Conservation (phyloP, 2,888 invertebrate species). For the Latrodectus hesperus region DNA sequence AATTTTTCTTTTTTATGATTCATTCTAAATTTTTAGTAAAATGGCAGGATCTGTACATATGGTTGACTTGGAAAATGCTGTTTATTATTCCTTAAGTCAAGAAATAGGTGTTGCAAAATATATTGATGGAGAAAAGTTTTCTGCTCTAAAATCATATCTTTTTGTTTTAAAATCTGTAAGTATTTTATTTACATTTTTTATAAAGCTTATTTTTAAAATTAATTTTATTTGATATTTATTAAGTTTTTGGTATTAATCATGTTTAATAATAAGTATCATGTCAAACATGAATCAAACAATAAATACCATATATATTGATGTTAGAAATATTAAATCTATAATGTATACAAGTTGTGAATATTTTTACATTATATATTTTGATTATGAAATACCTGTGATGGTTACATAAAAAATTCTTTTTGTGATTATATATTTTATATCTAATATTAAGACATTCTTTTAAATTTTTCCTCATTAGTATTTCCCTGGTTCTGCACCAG, state of each 20-base stretch:
- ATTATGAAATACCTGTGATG: background rate
- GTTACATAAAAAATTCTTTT: background rate
- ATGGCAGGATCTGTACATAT: conserved; percentile 80
- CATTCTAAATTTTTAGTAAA: conserved; percentile 7
- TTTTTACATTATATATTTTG: background rate
- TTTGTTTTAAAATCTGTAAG: conserved; percentile 79
- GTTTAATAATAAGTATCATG: background rate
- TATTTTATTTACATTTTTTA: background rate
- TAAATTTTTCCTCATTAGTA: conserved; percentile 76
- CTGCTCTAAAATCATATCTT: conserved; percentile 85
- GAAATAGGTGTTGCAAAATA: conserved; percentile 85
- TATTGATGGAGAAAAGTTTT: conserved; percentile 83
- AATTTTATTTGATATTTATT: background rate
- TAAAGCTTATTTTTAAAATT: background rate
- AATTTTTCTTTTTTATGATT: background rate
- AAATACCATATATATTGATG: too few species aligned
- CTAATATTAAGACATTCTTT: background rate
- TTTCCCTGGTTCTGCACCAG: conserved; percentile 85
- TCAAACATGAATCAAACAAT: too few species aligned
- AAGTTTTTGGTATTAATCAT: background rate
- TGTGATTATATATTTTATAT: too few species aligned
- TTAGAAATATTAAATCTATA: too few species aligned
- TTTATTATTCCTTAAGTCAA: conserved; percentile 87
- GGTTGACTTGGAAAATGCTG: conserved; percentile 89
- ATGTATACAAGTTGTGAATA: background rate